Base-by-base conservation (phyloP, 2,888 invertebrate genomes). In the Synanthedon vespiformis region DNA sequence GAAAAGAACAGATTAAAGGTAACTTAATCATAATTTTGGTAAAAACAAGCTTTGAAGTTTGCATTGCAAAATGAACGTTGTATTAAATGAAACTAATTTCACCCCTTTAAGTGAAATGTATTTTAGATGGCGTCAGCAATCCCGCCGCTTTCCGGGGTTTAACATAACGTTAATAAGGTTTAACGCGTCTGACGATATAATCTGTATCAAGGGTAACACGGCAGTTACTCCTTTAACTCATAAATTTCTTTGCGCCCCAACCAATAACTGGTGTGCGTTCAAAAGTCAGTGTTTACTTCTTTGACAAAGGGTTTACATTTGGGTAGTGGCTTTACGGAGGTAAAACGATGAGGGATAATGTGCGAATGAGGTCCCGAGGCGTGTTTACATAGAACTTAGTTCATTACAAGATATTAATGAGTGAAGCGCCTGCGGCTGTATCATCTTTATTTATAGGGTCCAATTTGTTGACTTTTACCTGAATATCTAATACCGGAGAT, bases 311-410 rank as follows among this genome's bases (percentile, higher is more conserved):
- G 79, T 59, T 68, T 68, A 74, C 57, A 72, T 78, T 80, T 67
- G 69, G 56, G 50, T 68, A 67, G 53, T 57, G 60, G 58, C 53
- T 61, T 65, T 58, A 47, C 34, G 57, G 58, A 65, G 63, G 65
- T 69, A 67, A 67, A 66, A 63, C 72, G 68, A 72, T 73, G 73
- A 74, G 70, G 70, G 76, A 77, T 79, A 77, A 80, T 71, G 68
- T 70, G 64, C 64, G 70, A 72, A 78, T 74, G 70, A 73, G 72
- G 68, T 72, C 77, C 72, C 71, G 71, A 70, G 75, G 75, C 79
- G 66, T 82, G 83, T 80, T 83, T 81, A 81, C 80, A 76, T 77
- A 78, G 74, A 84, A 84, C 80, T 83, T 82, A 80, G 72, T 82
- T 82, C 78, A 84, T 83, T 82, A 81, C 74, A 64, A 74, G 64